phyloP scores from a whole-genome alignment of 2,797 vertebrate species.

The Tapirus indicus region DNA sequence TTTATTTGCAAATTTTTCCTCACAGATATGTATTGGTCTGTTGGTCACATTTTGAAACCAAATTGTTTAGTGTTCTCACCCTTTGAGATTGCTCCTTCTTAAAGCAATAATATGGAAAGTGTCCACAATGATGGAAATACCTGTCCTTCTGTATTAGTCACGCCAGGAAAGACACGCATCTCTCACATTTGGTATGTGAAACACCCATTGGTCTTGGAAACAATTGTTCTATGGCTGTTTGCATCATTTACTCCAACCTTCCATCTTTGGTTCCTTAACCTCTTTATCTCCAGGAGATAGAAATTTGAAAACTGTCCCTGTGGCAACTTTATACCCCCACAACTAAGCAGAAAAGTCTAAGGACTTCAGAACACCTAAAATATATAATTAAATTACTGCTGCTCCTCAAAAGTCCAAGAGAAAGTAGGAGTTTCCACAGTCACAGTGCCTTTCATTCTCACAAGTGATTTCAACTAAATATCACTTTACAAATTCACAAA shows the following conservation, averaged over 20 bases:
- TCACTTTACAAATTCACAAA: neutral
- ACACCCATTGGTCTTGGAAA: neutral
- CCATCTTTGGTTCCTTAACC: neutral
- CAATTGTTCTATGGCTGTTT: neutral
- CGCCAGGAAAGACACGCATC: neutral
- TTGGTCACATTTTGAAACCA: conserved; percentile 73
- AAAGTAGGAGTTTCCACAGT: neutral
- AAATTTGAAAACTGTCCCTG: neutral
- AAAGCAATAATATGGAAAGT: conserved; percentile 59
- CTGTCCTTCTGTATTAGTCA: neutral
- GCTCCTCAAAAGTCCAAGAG: neutral
- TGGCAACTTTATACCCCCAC: neutral
- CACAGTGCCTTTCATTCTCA: neutral
- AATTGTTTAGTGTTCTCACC: conserved; percentile 67
- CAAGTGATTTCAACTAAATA: neutral
- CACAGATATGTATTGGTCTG: conserved; percentile 65
- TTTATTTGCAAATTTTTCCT: conserved; percentile 76
- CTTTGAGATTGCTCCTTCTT: conserved; percentile 60
- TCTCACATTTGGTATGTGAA: neutral
- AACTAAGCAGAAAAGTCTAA: conserved; percentile 30
- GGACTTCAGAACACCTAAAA: neutral
- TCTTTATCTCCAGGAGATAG: neutral
- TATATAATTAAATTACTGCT: neutral
- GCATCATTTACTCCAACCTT: neutral
- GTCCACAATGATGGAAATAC: neutral